Base-by-base conservation (phyloP, 2,888 invertebrate genomes). In the Drosophila anomelani region DNA sequence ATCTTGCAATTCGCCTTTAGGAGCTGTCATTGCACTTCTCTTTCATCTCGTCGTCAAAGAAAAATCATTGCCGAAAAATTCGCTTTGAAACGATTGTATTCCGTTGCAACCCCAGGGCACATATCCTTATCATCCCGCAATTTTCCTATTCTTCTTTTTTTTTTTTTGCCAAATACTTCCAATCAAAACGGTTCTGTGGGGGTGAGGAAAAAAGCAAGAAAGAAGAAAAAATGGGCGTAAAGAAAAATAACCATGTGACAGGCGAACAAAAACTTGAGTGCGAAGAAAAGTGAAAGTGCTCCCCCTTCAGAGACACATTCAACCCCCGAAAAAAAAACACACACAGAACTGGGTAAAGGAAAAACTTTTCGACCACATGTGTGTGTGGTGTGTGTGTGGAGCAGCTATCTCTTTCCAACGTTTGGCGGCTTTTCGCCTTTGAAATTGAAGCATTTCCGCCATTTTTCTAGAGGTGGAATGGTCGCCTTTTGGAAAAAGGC, bases 401-500 rank as follows among this genome's bases (percentile, higher is more conserved):
- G 61, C 54, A 32, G 56, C 68, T 67, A 17, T 67, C 79, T 57
- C 47, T 54, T 38, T 69, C 49, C 49, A 17, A 20, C 47, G 54
- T 54, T 46, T 61, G 74, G 72, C 73, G 88, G 88, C 85, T 58
- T 74, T 81, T 70, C 59, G 73, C 81, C 88, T 86, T 86, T 86
- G 85, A 86, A 79, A 86, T 86, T 85, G 75, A 85, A 86, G 88
- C 81, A 89, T 85, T 86, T 88, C 86, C 86, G 86, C 86, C 86
- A 86, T 86, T 81, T 89, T 86, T 89, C 78, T 76, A 23, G 46
- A 43, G 76, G 46, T 75, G 78, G 56, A 5, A 36, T 62, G 61
- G 67, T 56, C 10, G 36, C 53, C 54, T 29, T 49, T 66, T 29
- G 38, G 38, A n/a, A 58, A 36, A 51, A 38, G 32, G 58, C 59